Base-by-base conservation (phyloP, 2,113 vertebrate genomes). In the Mastomys natalensis region DNA sequence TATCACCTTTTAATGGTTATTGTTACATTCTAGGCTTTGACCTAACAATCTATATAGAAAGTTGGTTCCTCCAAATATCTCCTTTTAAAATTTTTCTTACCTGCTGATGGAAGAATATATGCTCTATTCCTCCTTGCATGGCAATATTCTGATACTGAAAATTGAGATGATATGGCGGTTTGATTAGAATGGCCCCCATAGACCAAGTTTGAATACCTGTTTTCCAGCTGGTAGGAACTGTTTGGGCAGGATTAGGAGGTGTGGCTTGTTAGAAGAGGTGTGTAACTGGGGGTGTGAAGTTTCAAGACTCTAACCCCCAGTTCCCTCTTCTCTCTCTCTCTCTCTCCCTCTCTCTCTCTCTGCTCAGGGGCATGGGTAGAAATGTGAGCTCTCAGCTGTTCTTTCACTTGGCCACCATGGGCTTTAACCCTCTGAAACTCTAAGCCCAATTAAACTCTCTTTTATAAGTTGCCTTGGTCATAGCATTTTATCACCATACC, bases 61-160 rank as follows among this genome's bases (percentile, higher is more conserved):
- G 29, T 89, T 31, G 1, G 7, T 84, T 95, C 66, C 78, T 93
- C 60, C 51, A 93, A 89, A 81, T 13, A 60, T 82, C 58, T 68
- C 37, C 58, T 7, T 92, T 81, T 82, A 82, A 81, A 76, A 43
- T 16, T 87, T 45, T 29, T 40, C 16, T 93, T 94, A 87, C 58
- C 86, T 85, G 4, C n/a, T 68, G 29, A 17, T 31, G 84, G 55
- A 64, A 94, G 82, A 94, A 86, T 48, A 73, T 26, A 62, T 55
- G 40, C 34, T 92, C 24, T 31, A 40, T 81, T 51, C 70, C 37
- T 77, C 29, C 6, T 89, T 64, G 13, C 34, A 55, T 34, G 10
- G 43, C 81, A 92, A 26, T 51, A 80, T 74, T 70, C 72, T 37
- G 43, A 94, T 78, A 64, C 26, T 60, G 12, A 60, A 96, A 90